A percentile compares a stretch with the other conserved stretches of the same genome.
phyloP scores from a whole-genome alignment of 2,113 vertebrate genomes.

The Entelurus aequoreus region DNA sequence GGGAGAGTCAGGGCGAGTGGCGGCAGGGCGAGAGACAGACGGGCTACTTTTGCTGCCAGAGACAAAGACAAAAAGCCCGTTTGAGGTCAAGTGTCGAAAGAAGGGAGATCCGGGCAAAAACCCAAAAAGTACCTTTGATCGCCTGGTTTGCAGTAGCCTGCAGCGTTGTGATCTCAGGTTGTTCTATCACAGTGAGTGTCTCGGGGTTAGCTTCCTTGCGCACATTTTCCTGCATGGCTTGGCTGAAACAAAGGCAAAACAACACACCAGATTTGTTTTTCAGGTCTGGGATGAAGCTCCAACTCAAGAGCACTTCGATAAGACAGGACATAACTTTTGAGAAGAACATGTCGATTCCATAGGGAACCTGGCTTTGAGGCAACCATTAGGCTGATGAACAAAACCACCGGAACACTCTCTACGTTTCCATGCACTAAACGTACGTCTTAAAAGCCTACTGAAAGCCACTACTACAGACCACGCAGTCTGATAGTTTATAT shows the following conservation, averaged over 20 bases:
- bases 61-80: background rate
- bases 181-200: slow-evolving; percentile 61
- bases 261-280: no score
- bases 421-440: no score
- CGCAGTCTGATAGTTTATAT: no score
- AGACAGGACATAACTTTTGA: no score
- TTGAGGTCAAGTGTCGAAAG: background rate
- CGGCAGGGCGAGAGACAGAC: slow-evolving; percentile 83
- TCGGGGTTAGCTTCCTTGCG: slow-evolving; percentile 43
- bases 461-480: no score
- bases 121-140: slow-evolving; percentile 71
- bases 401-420: no score
- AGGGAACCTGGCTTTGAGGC: no score
- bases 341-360: no score
- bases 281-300: background rate
- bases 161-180: slow-evolving; percentile 54
- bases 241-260: slow-evolving; percentile 31
- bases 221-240: slow-evolving; percentile 32
- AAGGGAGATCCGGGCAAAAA: background rate
- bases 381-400: no score
- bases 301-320: no score
- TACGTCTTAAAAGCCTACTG: no score
- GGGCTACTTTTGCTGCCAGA: slow-evolving; percentile 81
- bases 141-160: slow-evolving; percentile 65
- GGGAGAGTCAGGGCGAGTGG: slow-evolving; percentile 82